These are phyloP conservation scores for Acomys russatus DNA, from an alignment of 2,797 vertebrate species.

Conservation along the genomic window DNA sequence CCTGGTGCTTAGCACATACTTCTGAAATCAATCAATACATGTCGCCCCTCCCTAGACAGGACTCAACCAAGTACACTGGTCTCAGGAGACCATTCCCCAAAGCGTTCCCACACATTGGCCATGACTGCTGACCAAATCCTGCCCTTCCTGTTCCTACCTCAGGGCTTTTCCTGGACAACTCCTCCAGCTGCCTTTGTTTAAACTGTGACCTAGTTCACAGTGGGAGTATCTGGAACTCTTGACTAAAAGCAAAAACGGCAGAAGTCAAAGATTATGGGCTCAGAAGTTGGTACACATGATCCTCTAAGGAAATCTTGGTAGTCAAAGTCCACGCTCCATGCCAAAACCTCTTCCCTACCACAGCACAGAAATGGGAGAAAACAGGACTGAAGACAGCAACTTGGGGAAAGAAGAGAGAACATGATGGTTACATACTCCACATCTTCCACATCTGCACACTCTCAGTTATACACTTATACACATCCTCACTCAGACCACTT, in stretches of 20 bases:
- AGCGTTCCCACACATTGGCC: background rate
- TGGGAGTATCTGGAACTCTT: background rate
- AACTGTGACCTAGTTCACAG: background rate
- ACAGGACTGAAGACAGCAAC: background rate
- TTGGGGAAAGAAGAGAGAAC: background rate
- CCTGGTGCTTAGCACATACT: background rate
- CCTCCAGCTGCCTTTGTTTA: background rate
- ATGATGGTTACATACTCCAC: too few species aligned
- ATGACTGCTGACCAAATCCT: rapidly evolving
- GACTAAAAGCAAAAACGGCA: conserved; percentile 43
- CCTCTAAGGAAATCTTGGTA: conserved; percentile 25
- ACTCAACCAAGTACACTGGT: background rate
- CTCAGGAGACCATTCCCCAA: background rate
- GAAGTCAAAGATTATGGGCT: conserved; percentile 4
- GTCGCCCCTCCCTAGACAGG: background rate
- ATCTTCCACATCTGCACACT: background rate
- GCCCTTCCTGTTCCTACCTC: background rate
- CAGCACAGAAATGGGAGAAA: background rate
- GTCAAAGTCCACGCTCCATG: background rate
- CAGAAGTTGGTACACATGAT: background rate
- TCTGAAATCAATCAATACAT: background rate
- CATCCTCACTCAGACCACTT: rapidly evolving
- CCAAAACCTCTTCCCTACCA: conserved; percentile 41
- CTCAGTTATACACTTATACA: background rate
- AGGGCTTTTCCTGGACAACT: background rate